These are phyloP conservation scores for Rattus rattus DNA, from an alignment of 2,113 vertebrate genomes.

Conservation along the genomic window DNA sequence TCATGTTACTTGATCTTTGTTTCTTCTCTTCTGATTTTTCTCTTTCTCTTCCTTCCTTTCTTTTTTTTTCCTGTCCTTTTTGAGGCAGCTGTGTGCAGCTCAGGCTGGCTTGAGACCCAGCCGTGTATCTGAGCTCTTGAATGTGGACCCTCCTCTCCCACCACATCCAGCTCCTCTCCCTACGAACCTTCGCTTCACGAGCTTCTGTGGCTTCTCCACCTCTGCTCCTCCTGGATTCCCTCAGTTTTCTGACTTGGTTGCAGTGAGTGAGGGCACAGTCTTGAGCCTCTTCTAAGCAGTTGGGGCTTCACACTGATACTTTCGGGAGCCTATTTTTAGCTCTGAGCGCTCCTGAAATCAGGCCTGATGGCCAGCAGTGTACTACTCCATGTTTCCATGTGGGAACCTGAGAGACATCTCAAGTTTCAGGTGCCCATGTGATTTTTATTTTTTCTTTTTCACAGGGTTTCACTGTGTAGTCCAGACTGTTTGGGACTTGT, in stretches of 20 bases:
- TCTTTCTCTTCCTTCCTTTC: too few relatives aligned
- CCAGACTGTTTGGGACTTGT: not conserved
- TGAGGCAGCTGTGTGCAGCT: not conserved
- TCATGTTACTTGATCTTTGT: not conserved
- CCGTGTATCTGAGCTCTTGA: not conserved
- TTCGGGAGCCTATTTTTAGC: conserved; percentile 44
- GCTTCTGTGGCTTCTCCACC: not conserved
- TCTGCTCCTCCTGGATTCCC: not conserved
- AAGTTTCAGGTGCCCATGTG: not conserved
- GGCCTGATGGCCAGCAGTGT: not conserved
- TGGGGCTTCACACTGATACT: not conserved
- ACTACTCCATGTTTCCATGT: not conserved
- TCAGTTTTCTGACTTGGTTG: not conserved
- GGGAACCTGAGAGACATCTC: conserved; percentile 9
- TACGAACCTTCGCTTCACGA: not conserved
- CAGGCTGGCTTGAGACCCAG: not conserved
- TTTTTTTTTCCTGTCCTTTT: too few relatives aligned
- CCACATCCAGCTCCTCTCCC: not conserved
- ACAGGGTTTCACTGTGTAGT: not conserved
- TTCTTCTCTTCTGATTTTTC: not conserved
- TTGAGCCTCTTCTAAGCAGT: not conserved
- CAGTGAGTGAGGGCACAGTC: not conserved
- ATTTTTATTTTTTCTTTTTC: not conserved
- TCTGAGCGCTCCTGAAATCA: not conserved
- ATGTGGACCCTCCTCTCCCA: not conserved